Base-by-base conservation (phyloP, 35 echinoderm and acorn worm genomes). In the Apostichopus parvimensis region DNA sequence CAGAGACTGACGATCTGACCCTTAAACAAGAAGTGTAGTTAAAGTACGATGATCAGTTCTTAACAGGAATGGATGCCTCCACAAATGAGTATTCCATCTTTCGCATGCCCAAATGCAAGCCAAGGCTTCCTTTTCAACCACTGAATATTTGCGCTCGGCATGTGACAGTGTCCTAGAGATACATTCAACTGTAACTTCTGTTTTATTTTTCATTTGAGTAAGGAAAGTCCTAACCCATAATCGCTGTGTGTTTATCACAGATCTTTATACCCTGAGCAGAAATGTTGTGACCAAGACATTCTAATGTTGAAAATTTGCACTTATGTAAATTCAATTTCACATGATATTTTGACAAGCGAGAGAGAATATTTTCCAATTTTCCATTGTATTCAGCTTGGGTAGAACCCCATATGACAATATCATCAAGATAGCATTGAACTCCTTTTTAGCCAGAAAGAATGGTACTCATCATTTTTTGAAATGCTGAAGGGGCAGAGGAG, bases 81-180 rank as follows among this genome's bases (percentile, higher is more conserved):
- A 92, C 18, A 96, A 53, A 64, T 94, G 90, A 20, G 64, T 77
- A 70, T 92, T 77, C 92, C 88, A 94, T 45, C 92, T 91, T 79
- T 96, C 92, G 73, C 82, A 87, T 12, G 92, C 92, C 87, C 80
- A 93, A 1, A 96, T 83, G 15, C 92, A 94, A 53, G 95, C 95
- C 12, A 96, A 26, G 56, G 92, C 95, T 94, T 92, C 95, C 12
- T 77, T 86, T 73, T 92, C 95, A 15, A 77, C 82, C 1, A 89
- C 77, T 71, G 82, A 86, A 59, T 94, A 94, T n/a, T 96, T 94
- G 20, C 53, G 65, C 53, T 96, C 95, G 1, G 95, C 57, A 5
- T 11, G 12, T 14, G 83, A 91, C 23, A 95, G 78, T 20, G 94
- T 95, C n/a, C 92, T 80, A 57, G 78, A 93, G 18, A 91, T 77